These are phyloP conservation scores for Ancistrus triradiatus DNA, from an alignment of 2,113 vertebrate species.

Conservation along the genomic window DNA sequence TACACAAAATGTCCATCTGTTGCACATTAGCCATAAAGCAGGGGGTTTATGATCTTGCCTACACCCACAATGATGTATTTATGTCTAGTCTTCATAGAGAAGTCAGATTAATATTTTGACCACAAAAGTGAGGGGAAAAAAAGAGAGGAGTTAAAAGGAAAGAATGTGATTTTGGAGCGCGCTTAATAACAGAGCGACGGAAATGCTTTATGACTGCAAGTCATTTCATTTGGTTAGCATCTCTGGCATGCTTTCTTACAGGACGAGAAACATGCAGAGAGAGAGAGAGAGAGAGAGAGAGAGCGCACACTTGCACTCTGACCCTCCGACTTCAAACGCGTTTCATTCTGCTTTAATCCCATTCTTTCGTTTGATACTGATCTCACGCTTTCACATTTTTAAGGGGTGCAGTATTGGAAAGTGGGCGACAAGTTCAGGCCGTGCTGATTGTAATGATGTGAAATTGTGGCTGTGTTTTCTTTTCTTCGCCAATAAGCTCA, in stretches of 20 bases:
- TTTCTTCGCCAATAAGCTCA: no score
- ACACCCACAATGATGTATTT: not conserved
- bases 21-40: not conserved
- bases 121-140: not conserved
- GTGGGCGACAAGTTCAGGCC: not conserved
- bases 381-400: slow-evolving; percentile 37
- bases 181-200: not conserved
- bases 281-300: not conserved
- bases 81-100: not conserved
- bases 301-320: not conserved
- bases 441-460: slow-evolving; percentile 22
- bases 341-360: slow-evolving; percentile 35
- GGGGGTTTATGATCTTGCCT: not conserved
- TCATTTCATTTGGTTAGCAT: not conserved
- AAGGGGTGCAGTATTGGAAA: slow-evolving; percentile 11
- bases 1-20: not conserved
- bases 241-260: not conserved
- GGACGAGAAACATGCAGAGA: not conserved
- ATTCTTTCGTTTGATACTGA: slow-evolving; percentile 39
- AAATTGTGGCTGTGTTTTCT: no score
- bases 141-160: not conserved
- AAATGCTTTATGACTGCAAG: not conserved
- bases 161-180: not conserved
- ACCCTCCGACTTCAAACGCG: slow-evolving; percentile 37
- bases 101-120: not conserved